Evolutionary conservation across 2,888 invertebrate genomes (phyloP), one percentile per base, ranked within the genome.

Genomic region (Oligia latruncula): DNA sequence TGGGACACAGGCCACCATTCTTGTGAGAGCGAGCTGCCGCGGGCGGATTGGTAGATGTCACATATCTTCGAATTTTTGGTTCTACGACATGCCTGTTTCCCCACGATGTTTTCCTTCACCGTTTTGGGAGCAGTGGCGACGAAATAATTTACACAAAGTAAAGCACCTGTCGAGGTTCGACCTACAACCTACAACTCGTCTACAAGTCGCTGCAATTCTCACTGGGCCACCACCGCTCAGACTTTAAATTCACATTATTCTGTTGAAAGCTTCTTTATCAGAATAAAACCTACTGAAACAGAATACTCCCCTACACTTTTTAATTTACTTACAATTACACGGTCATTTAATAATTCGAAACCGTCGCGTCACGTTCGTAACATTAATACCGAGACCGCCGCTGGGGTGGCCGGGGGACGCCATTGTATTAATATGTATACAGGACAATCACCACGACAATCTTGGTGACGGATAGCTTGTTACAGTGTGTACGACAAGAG

Each of bases 381-480:
- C 72, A 71, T 81, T 85, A 85, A 71, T 49, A 75, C 66, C 13
- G 64, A 43, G 58, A 72, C 35, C 23, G 29, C 23, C n/a, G 15
- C 13, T 65, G 43, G 23, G 58, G 23, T n/a, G 23, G 58, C 60
- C 15, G 20, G 58, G 65, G 67, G 40, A 49, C 74, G 81, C 64
- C 73, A 73, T 62, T 67, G 78, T 74, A 80, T 74, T 81, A 82
- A 80, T 81, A 79, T 2, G 73, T 81, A 79, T 2, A 75, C 71
- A 70, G 58, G 68, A 71, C 68, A 75, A 84, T 80, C 81, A 43
- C 29, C 40, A 52, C 71, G 68, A 70, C 79, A 82, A 89, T 88
- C 89, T 82, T 46, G 11, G 67, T 82, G 80, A 86, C 74, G 55
- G 82, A 78, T 83, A 29, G 55, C 67, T 80, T 67, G 76, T 77